Evolutionary conservation across 2,113 vertebrate species (phyloP), one percentile per base, ranked within the genome.

Genomic region (Eonycteris spelaea): DNA sequence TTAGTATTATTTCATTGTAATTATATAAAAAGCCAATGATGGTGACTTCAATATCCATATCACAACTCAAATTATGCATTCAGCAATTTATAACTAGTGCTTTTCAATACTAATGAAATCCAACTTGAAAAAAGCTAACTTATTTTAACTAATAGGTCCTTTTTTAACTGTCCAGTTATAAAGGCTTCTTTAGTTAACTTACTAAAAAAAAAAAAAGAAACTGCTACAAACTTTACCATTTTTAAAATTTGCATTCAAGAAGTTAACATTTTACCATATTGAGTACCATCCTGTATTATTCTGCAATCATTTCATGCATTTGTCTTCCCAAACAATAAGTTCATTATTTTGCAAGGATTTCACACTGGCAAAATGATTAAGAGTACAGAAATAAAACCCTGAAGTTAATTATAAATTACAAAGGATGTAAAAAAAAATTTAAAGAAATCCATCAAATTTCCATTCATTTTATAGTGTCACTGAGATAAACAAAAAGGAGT

Each of bases 341-440:
- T 65, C 28, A 80, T 68, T 90, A 74, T 57, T 74, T 48, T 51
- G 19, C 26, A 82, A 94, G 26, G 16, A 91, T 70, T 68, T 94
- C 87, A 78, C 35, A 67, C 10, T 35, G 22, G 48, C 40, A 94
- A 95, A 96, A 94, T 53, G 24, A n/a, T 61, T 79, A 86, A 86
- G 18, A 73, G n/a, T 45, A 89, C 6, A 84, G 28, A 74, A 94
- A 91, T 67, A 19, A 86, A 75, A 75, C 8, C 38, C 40, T 75
- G 28, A 86, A 59, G 33, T 74, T 71, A 73, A 59, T 70, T 61
- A 63, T 53, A 59, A 75, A 90, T 68, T 26, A 75, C 70, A 82
- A 87, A 75, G 22, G 53, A 90, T 30, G 16, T 13, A 35, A 55
- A 95, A 80, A 12, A 63, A 16, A 14, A 40, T 83, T 82, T 88